Evolutionary conservation across 2,113 vertebrate genomes (phyloP).

Genomic region (Symphodus melops): DNA sequence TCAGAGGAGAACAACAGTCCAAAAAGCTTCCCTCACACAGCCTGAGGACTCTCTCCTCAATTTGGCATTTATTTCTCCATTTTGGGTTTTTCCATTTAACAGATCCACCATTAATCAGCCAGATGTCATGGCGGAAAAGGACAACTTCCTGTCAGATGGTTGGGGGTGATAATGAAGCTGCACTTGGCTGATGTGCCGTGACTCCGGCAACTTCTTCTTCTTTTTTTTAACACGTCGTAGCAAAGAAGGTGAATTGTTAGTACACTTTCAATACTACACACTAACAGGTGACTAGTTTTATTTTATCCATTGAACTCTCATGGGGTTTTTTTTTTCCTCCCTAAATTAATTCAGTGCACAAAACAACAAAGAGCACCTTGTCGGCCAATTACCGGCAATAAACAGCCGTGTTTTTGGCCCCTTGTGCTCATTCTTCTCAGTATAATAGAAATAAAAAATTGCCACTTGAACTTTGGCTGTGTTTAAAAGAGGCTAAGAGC

Average conservation of each 20-base stretch:
- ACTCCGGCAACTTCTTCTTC: conserved; percentile 12
- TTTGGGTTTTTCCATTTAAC: conserved; percentile 31
- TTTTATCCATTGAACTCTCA: conserved; percentile 25
- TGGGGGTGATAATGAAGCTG: conserved; percentile 1
- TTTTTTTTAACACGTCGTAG: conserved; percentile 46
- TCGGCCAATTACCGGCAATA: conserved; percentile 27
- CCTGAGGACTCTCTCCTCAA: conserved; percentile 11
- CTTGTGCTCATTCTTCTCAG: background rate
- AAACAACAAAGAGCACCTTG: conserved; percentile 50
- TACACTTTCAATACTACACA: conserved; percentile 14
- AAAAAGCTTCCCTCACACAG: conserved; percentile 23
- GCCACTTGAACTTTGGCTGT: conserved; percentile 41
- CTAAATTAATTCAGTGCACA: conserved; percentile 52
- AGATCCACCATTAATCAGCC: background rate
- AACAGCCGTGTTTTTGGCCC: background rate
- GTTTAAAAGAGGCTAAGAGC: conserved; percentile 40
- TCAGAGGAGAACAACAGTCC: conserved; percentile 5
- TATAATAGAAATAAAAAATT: conserved; percentile 50
- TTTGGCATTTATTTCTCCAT: conserved; percentile 20
- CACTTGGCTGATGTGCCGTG: conserved; percentile 9
- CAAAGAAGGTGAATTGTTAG: conserved; percentile 36
- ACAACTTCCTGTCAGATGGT: background rate
- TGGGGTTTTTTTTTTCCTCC: conserved; percentile 30
- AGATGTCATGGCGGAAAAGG: conserved; percentile 28
- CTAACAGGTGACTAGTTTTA: conserved; percentile 31